These are phyloP conservation scores for Epizoanthus scotinus DNA, from an alignment of 92 coral and sea anemone genomes.

Conservation along the genomic window DNA sequence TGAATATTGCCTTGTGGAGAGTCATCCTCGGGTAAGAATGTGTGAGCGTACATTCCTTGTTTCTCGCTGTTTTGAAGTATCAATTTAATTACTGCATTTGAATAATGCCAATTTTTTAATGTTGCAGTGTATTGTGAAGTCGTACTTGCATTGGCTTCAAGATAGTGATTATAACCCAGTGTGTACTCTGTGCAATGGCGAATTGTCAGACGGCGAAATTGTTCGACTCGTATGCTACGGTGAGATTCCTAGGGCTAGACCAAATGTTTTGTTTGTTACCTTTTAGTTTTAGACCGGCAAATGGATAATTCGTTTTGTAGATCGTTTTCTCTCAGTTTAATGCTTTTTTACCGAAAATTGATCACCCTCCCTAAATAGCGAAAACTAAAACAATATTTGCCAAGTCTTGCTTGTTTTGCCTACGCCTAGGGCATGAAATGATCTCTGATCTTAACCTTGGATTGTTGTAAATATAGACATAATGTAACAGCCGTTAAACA, in stretches of 20 bases:
- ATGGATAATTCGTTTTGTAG: neutral
- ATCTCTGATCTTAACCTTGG: too few species aligned
- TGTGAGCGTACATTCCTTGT: neutral
- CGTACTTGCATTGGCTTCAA: slow-evolving; percentile 97
- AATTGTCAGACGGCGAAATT: slow-evolving; percentile 83
- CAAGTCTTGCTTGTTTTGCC: too few species aligned
- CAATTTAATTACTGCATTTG: neutral
- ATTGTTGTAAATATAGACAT: too few species aligned
- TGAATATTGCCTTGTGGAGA: slow-evolving; percentile 92
- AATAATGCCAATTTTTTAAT: neutral
- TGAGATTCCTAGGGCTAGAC: too few species aligned
- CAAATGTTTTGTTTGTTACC: neutral
- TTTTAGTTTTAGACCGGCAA: neutral
- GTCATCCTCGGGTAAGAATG: slow-evolving; percentile 82
- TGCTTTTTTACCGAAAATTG: too few species aligned
- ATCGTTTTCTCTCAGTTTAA: neutral
- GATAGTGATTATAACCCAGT: slow-evolving; percentile 99
- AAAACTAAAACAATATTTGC: too few species aligned
- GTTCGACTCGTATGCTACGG: slow-evolving; percentile 94
- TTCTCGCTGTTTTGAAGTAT: neutral
- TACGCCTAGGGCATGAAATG: too few species aligned
- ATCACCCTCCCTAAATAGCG: too few species aligned
- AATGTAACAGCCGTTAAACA: too few species aligned
- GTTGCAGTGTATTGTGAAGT: slow-evolving; percentile 92
- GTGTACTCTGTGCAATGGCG: slow-evolving; percentile 96